A percentile compares a stretch with the other conserved stretches of the same genome.
Conservation (phyloP, 2,797 vertebrate genomes). For the Channa striata region DNA sequence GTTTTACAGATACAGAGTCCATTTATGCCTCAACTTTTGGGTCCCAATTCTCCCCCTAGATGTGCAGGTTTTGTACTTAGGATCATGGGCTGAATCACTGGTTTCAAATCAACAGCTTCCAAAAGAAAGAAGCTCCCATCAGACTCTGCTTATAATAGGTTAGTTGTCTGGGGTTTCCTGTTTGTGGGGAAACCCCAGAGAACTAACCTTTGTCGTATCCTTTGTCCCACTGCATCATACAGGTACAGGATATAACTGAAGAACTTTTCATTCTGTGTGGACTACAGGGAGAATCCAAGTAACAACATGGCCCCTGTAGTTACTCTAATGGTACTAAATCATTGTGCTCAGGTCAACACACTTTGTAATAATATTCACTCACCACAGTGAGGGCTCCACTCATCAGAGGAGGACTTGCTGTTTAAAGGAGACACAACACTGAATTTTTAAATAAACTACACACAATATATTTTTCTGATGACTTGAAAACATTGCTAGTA, state of each 20-base stretch:
- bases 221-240: conserved; percentile 72
- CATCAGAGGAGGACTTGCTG: conserved; percentile 76
- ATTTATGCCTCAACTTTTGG: no score
- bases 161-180: no score
- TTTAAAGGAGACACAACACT: background rate
- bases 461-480: background rate
- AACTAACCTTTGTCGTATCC: no score
- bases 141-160: no score
- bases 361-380: conserved; percentile 40
- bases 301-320: background rate
- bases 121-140: no score
- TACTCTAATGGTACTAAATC: background rate
- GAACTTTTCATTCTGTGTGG: conserved; percentile 68
- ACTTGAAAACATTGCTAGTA: no score
- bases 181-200: no score
- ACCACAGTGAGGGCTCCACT: conserved; percentile 73
- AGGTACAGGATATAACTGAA: conserved; percentile 42
- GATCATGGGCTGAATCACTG: no score
- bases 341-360: background rate
- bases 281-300: conserved; percentile 51
- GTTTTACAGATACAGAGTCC: no score
- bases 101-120: no score
- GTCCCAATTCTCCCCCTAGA: no score
- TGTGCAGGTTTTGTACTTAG: no score
- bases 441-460: background rate